These are phyloP conservation scores for Zophobas morio DNA, from an alignment of 1,140 invertebrate genomes.

Conservation along the genomic window DNA sequence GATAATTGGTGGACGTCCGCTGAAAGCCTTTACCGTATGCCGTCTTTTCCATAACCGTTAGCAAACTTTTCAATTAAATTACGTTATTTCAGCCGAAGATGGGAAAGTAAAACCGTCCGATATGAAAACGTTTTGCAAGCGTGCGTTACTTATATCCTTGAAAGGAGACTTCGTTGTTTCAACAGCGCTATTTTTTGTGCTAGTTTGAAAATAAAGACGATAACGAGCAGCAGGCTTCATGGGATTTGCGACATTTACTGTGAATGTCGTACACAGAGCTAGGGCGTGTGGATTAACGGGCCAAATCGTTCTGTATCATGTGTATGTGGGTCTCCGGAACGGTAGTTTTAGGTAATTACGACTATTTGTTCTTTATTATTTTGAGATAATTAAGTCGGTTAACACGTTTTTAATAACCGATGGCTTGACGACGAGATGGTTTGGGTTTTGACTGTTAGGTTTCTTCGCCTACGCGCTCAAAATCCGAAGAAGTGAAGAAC, in stretches of 20 bases:
- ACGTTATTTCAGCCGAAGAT: conserved; percentile 11
- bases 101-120: conserved; percentile 8
- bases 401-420: conserved; percentile 22
- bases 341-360: conserved; percentile 42
- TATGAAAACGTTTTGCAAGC: conserved; percentile 19
- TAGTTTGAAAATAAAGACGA: neutral
- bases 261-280: neutral
- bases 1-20: neutral
- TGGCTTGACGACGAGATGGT: neutral
- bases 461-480: conserved; percentile 10
- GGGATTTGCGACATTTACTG: no score
- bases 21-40: neutral
- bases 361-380: conserved; percentile 30
- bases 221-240: neutral
- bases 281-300: conserved; percentile 41
- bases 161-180: neutral
- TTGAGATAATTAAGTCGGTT: conserved; percentile 9
- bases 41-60: neutral
- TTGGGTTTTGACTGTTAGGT: neutral
- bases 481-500: conserved; percentile 17
- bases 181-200: neutral
- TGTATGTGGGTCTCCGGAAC: conserved; percentile 44
- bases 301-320: conserved; percentile 41
- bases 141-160: neutral
- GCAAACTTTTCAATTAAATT: conserved; percentile 13